phyloP scores from a whole-genome alignment of 2,888 invertebrate genomes.

The Sinohyriopsis cumingii region DNA sequence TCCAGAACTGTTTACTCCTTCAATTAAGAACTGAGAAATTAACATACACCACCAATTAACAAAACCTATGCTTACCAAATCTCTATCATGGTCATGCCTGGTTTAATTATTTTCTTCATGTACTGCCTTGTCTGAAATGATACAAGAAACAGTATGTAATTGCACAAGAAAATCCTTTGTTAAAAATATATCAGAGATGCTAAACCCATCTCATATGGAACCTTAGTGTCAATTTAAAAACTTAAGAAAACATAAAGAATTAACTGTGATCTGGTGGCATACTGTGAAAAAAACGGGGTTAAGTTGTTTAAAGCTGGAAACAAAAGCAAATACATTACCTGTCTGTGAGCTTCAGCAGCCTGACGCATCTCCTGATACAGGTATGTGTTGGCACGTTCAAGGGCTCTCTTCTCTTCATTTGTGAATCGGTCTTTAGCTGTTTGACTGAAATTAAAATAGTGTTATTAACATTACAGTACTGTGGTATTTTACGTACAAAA shows the following conservation, averaged over 20 bases:
- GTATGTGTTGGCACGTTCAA: constrained; percentile 92
- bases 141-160: constrained; percentile 1
- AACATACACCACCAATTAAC: neutral
- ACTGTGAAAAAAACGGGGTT: neutral
- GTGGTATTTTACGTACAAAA: neutral
- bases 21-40: too few species aligned
- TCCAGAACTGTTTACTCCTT: too few species aligned
- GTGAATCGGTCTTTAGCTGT: constrained; percentile 88
- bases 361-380: constrained; percentile 95
- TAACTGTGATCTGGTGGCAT: too few species aligned
- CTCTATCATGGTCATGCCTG: constrained; percentile 99
- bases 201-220: too few species aligned
- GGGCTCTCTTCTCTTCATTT: constrained; percentile 82
- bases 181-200: too few species aligned
- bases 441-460: constrained; percentile 70
- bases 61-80: constrained; percentile 79
- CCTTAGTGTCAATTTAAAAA: too few species aligned
- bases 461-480: neutral
- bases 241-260: too few species aligned
- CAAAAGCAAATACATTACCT: constrained; percentile 74
- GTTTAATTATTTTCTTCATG: constrained; percentile 94
- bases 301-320: neutral
- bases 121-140: constrained; percentile 85
- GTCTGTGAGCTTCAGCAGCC: constrained; percentile 98
- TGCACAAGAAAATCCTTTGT: neutral